Percentiles rank a stretch among this genome's conserved stretches.
Evolutionary conservation across 1,140 invertebrate genomes (phyloP).

Genomic region (Globodera rostochiensis): DNA sequence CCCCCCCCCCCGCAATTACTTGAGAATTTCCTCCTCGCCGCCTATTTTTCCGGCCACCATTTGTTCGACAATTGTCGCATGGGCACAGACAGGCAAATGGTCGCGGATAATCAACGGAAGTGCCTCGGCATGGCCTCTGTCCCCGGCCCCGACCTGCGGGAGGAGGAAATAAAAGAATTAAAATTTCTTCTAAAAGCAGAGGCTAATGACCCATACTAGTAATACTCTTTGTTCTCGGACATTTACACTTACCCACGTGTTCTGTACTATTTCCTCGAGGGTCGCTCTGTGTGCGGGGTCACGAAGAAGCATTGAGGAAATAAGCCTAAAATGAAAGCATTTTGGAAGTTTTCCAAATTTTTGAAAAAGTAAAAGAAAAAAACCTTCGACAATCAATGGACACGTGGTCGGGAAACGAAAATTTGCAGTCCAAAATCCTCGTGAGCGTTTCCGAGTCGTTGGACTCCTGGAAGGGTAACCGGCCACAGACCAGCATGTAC

Average conservation of each 20-base stretch:
- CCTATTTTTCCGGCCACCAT: constrained; percentile 83
- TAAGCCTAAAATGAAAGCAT: constrained; percentile 73
- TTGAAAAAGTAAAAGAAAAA: constrained; percentile 15
- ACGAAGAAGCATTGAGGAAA: constrained; percentile 85
- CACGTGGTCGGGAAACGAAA: constrained; percentile 84
- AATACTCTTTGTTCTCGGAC: background rate
- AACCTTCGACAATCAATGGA: constrained; percentile 82
- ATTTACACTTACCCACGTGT: constrained; percentile 15
- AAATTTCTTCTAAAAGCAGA: background rate
- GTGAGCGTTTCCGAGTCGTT: constrained; percentile 98
- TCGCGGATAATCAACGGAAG: constrained; percentile 80
- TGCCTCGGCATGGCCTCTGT: constrained; percentile 71
- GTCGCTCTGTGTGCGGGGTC: constrained; percentile 86
- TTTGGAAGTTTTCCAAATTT: background rate
- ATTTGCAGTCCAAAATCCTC: constrained; percentile 99
- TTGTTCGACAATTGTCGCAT: constrained; percentile 86
- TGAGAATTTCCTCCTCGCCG: constrained; percentile 71
- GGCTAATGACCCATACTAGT: background rate
- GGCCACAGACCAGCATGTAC: constrained; percentile 95
- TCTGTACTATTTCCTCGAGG: constrained; percentile 79
- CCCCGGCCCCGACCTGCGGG: constrained; percentile 74
- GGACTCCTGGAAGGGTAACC: constrained; percentile 95
- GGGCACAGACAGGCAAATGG: constrained; percentile 86
- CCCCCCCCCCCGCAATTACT: constrained; percentile 26
- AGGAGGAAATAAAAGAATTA: constrained; percentile 72